phyloP scores from a whole-genome alignment of 2,888 invertebrate genomes.

The Holacanthella duospinosa region DNA sequence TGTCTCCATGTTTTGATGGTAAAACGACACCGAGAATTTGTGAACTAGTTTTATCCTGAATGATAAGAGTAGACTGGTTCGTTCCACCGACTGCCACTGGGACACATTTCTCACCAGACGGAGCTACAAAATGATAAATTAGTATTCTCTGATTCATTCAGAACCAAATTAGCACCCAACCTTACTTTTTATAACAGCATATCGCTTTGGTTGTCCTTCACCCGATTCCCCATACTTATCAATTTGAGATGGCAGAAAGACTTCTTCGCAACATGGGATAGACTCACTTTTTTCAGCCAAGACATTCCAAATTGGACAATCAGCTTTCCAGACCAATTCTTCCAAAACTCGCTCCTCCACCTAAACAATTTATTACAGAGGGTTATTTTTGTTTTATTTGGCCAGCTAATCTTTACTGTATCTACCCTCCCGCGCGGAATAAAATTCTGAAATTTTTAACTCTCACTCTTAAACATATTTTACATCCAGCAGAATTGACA shows the following conservation, averaged over 20 bases:
- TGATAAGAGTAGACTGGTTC: slow-evolving; percentile 37
- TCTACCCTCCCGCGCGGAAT: not conserved
- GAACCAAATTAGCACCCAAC: not conserved
- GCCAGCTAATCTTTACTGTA: too few relatives aligned
- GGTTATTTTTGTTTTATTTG: too few relatives aligned
- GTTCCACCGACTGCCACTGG: slow-evolving; percentile 38
- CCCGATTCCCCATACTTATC: slow-evolving; percentile 35
- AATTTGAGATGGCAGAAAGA: slow-evolving; percentile 52
- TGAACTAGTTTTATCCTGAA: slow-evolving; percentile 38
- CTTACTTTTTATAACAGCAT: slow-evolving; percentile 38
- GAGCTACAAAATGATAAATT: slow-evolving; percentile 20
- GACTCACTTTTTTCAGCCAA: slow-evolving; percentile 50
- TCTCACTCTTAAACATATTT: too few relatives aligned
- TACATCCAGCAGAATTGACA: too few relatives aligned
- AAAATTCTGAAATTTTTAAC: too few relatives aligned
- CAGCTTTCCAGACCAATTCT: slow-evolving; percentile 73
- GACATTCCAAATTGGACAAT: slow-evolving; percentile 78
- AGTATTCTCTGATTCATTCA: not conserved
- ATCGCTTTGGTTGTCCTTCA: slow-evolving; percentile 36
- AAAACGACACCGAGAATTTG: slow-evolving; percentile 38
- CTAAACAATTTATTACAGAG: too few relatives aligned
- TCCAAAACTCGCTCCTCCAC: slow-evolving; percentile 92
- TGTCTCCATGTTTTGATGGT: slow-evolving; percentile 36
- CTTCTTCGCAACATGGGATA: slow-evolving; percentile 70
- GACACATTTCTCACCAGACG: slow-evolving; percentile 38